phyloP scores from a whole-genome alignment of 2,888 invertebrate genomes.

The Cephus nigrinus region DNA sequence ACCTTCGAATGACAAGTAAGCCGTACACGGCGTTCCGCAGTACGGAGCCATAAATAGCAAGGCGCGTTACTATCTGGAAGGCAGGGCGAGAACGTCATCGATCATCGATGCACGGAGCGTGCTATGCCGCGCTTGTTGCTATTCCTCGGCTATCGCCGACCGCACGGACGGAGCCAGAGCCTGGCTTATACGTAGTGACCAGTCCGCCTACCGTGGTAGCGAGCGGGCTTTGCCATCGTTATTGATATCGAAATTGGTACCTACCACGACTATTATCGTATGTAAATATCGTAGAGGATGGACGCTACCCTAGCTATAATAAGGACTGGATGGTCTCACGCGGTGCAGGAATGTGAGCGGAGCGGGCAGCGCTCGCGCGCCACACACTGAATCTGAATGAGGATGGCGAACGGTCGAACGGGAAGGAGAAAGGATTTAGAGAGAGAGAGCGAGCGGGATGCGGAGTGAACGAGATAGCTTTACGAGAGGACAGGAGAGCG shows the following conservation, averaged over 20 bases:
- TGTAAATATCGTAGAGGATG: slow-evolving; percentile 7
- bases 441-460: neutral
- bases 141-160: neutral
- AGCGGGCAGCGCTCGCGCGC: slow-evolving; percentile 12
- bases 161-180: neutral
- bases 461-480: neutral
- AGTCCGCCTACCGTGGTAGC: slow-evolving; percentile 2
- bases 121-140: neutral
- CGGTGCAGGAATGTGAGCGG: slow-evolving; percentile 21
- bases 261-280: slow-evolving; percentile 8
- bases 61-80: neutral
- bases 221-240: neutral
- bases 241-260: slow-evolving; percentile 9
- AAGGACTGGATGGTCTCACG: slow-evolving; percentile 20
- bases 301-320: slow-evolving; percentile 13
- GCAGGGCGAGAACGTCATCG: slow-evolving; percentile 6
- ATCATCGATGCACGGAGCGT: slow-evolving; percentile 2
- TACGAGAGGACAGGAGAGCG: neutral
- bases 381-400: neutral
- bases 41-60: neutral
- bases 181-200: neutral
- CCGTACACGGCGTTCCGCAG: neutral
- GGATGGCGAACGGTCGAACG: slow-evolving; percentile 11
- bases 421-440: slow-evolving; percentile 1
- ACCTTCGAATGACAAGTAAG: neutral